Evolutionary conservation across 2,888 invertebrate genomes (phyloP), one percentile per base, ranked within the genome.

Genomic region (Cerceris rybyensis): DNA sequence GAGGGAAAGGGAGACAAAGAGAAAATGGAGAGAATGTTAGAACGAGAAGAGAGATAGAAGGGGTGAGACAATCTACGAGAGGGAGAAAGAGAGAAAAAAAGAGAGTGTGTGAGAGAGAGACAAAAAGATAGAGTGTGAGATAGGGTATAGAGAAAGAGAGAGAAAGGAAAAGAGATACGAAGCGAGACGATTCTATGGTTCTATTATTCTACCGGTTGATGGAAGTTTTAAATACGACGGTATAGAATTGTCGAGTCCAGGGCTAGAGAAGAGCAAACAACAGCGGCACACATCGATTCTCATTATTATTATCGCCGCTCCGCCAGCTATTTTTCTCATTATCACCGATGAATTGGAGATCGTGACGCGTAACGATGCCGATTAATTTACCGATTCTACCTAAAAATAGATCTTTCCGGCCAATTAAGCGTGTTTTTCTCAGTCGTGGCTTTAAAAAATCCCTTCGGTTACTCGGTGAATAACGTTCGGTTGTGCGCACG

Each of bases 181-280:
- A 13, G 13, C 9, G 0, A 8, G 8, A 16, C 13, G 14, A 52
- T 71, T 82, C 74, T 75, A 74, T 65, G 60, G 72, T 65, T 65
- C 81, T 81, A 81, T 83, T 83, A 78, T 83, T 57, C 73, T n/a
- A 65, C 54, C 64, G 63, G 55, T 78, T 64, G 70, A 74, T 65
- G 68, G 74, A 60, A 69, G 57, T 16, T 75, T 83, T 75, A 81
- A 83, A 78, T 50, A 54, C 66, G 13, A 11, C 52, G 28, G 42
- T 50, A 57, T 52, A 17, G 63, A 42, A 17, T 49, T 28, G 60
- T 60, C 49, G 28, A 66, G 73, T 17, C 72, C 58, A 66, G 71
- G 84, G 84, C 81, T 84, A 80, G 63, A 77, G 78, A 81, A 81
- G 2, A 28, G 77, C 81, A 87, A 81, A 87, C 85, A 73, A 75